Evolutionary conservation across 1,140 invertebrate species (phyloP), one percentile per base, ranked within the genome.

Genomic region (Ips typographus): DNA sequence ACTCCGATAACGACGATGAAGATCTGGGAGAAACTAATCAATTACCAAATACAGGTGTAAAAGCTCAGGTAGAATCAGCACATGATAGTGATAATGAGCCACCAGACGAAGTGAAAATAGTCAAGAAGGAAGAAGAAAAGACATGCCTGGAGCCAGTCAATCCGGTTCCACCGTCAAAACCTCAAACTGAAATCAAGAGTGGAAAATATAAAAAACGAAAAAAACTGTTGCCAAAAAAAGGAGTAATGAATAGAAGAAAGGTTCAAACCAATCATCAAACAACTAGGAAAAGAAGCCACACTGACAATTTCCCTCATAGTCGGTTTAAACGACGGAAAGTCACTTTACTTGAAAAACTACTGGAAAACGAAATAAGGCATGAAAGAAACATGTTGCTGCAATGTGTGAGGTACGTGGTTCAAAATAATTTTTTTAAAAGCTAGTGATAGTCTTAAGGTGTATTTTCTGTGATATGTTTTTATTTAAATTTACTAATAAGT

Each of bases 371-470:
- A 79, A 87, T 90, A 64, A 76, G 81, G 53, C 87, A 91, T 73
- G 91, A 93, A 81, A 80, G 91, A 70, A 93, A 92, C 80, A 80
- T 88, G 38, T 83, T 92, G 57, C 82, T 90, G 62, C 91, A 92
- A 74, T 92, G 90, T 81, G 84, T 92, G 6, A 86, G 87, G 70
- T 86, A 88, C 83, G 87, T 91, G 61, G 84, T 87, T 42, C 84
- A 88, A 71, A 90, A 88, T 75, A 87, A 91, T 77, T 93, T 87
- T 79, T 91, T 91, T 80, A 65, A 59, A n/a, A 51, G 44, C 36
- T 6, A 49, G 44, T 6, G 22, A 49, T 49, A 22, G 44, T 22
- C 22, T 22, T 22, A 22, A 22, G 22, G 22, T 22, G 22, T 22
- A 22, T 22, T 22, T 22, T 22, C 22, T 22, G 22, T 22, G 22